Percentiles rank a stretch among this genome's conserved stretches.
Conservation (phyloP, 92 coral and sea anemone genomes). For the Phenganax subtilis region DNA sequence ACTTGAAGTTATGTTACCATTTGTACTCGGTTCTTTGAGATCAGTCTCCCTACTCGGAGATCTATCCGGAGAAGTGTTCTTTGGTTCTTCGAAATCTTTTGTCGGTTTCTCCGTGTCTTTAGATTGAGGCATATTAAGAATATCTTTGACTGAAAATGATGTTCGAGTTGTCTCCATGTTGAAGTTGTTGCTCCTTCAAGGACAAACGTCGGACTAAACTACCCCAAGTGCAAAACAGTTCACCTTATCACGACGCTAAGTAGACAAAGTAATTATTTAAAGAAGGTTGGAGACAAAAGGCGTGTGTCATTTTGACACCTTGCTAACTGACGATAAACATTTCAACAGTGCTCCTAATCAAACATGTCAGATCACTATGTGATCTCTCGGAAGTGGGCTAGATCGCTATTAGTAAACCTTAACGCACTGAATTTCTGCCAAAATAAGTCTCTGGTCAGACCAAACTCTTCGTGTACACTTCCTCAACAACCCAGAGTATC, state of each 20-base stretch:
- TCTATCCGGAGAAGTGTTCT: background rate
- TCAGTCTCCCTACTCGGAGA: slow-evolving; percentile 34
- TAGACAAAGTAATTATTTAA: slow-evolving; percentile 45
- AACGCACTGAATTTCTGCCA: slow-evolving; percentile 20
- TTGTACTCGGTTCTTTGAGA: background rate
- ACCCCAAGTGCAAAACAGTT: slow-evolving; percentile 13
- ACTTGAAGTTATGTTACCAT: slow-evolving; percentile 15
- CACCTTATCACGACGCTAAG: slow-evolving; percentile 30
- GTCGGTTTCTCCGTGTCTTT: background rate
- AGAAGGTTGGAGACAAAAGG: slow-evolving; percentile 35
- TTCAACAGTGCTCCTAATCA: slow-evolving; percentile 17
- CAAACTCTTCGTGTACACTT: too few species aligned
- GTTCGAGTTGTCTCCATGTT: background rate
- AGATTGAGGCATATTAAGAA: slow-evolving; percentile 80
- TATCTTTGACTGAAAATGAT: slow-evolving; percentile 89
- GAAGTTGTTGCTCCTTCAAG: background rate
- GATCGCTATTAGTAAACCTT: slow-evolving; percentile 1
- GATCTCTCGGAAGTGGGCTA: slow-evolving; percentile 24
- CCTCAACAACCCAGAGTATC: too few species aligned
- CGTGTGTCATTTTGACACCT: slow-evolving; percentile 42
- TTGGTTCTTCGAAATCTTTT: background rate
- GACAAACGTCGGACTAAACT: slow-evolving; percentile 9
- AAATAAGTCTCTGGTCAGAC: background rate
- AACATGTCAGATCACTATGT: slow-evolving; percentile 32
- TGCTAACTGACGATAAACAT: slow-evolving; percentile 42